These are phyloP conservation scores for Arnoldichthys spilopterus DNA, from an alignment of 2,797 vertebrate species.

Conservation along the genomic window DNA sequence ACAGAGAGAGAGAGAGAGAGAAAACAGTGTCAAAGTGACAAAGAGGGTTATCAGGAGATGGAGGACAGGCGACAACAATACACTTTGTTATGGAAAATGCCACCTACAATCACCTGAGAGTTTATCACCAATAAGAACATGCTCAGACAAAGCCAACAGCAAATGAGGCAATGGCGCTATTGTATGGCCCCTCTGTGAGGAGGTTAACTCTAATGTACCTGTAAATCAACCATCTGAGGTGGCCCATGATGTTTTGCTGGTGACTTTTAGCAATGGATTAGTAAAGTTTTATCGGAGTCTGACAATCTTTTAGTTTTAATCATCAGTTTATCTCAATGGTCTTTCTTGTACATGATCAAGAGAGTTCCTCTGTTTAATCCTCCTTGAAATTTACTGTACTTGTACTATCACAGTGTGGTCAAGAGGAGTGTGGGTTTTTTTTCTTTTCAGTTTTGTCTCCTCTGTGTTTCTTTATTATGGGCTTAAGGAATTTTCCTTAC, in stretches of 20 bases:
- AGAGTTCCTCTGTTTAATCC: background rate
- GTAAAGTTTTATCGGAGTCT: background rate
- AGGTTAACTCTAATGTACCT: background rate
- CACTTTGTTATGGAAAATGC: background rate
- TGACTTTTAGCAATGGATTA: too few relatives aligned
- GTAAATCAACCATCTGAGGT: background rate
- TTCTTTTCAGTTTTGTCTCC: background rate
- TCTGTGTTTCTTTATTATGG: background rate
- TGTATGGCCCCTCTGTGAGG: background rate
- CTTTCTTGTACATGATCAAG: background rate
- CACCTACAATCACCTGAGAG: background rate
- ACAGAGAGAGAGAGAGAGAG: background rate
- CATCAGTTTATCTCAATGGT: background rate
- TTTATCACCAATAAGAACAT: too few relatives aligned
- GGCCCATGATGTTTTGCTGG: too few relatives aligned
- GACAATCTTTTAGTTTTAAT: background rate
- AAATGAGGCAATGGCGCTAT: background rate
- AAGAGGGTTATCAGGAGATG: background rate
- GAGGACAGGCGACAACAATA: background rate
- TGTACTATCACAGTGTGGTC: background rate
- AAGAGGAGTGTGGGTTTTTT: background rate
- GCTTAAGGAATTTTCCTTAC: background rate
- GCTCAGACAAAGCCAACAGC: slow-evolving; percentile 9
- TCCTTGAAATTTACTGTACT: background rate
- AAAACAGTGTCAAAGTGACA: slow-evolving; percentile 3